Evolutionary conservation across 2,113 vertebrate species (phyloP).

Genomic region (Thalassarche chlororhynchos): DNA sequence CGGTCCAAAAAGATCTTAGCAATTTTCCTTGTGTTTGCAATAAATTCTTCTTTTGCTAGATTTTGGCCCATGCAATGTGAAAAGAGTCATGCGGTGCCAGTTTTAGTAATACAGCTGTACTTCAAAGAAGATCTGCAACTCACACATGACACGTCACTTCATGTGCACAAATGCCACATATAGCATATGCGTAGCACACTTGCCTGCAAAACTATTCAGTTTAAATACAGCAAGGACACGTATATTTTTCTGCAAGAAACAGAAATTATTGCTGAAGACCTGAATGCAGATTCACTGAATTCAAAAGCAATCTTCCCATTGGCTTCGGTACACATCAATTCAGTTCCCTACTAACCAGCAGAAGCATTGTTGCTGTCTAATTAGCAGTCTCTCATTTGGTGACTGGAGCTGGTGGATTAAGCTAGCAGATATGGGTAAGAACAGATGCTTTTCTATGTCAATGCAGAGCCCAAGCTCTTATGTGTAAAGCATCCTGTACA

Average conservation of each 20-base stretch:
- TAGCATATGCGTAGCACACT: background rate
- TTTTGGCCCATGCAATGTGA: background rate
- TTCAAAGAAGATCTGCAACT: background rate
- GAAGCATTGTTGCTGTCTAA: background rate
- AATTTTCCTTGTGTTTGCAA: background rate
- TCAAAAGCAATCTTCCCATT: background rate
- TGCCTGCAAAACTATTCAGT: conserved; percentile 6
- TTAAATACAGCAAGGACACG: background rate
- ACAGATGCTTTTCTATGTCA: background rate
- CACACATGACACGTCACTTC: background rate
- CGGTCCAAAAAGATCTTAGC: background rate
- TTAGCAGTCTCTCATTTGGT: background rate
- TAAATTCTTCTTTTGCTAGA: background rate
- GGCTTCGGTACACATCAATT: rapidly evolving
- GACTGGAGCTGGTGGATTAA: background rate
- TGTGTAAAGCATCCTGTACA: background rate
- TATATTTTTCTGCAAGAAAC: background rate
- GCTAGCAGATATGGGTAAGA: background rate
- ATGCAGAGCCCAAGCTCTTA: background rate
- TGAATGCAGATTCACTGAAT: background rate
- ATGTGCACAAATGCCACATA: background rate
- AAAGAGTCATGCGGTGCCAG: background rate
- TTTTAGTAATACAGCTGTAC: background rate
- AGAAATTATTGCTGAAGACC: background rate
- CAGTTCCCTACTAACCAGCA: background rate